Percentiles rank a stretch among this genome's conserved stretches.
These are phyloP conservation scores for Andricus grossulariae DNA, from an alignment of 1,140 invertebrate species.

Conservation along the genomic window DNA sequence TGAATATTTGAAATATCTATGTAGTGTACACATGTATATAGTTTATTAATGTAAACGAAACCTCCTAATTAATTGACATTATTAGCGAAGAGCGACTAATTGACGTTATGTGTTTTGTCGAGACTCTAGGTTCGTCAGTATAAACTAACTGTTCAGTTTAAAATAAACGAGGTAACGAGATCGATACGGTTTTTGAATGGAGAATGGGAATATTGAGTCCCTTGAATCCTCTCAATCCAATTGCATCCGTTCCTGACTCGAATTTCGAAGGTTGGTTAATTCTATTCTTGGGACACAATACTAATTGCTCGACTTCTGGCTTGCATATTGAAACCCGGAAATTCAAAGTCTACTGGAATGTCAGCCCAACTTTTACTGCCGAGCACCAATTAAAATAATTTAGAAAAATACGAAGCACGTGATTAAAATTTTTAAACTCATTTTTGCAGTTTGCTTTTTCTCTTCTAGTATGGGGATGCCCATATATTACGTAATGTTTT, in stretches of 20 bases:
- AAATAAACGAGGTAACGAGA: constrained; percentile 5
- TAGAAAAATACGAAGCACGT: background rate
- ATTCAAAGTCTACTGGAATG: constrained; percentile 23
- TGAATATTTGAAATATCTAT: no score
- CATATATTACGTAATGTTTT: no score
- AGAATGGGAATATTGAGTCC: constrained; percentile 14
- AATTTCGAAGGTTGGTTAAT: constrained; percentile 30
- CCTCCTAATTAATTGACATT: no score
- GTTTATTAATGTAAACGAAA: no score
- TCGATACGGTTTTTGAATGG: constrained; percentile 3
- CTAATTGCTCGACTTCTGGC: constrained; percentile 31
- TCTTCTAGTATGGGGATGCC: background rate
- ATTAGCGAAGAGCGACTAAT: background rate
- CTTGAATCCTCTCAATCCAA: constrained; percentile 27
- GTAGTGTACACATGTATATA: no score
- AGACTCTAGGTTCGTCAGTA: background rate
- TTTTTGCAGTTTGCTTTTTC: background rate
- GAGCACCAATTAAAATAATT: constrained; percentile 1
- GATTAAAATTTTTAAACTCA: background rate
- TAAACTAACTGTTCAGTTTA: background rate
- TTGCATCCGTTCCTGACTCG: constrained; percentile 30
- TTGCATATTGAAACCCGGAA: constrained; percentile 17
- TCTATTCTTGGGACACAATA: constrained; percentile 29
- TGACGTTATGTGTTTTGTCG: background rate
- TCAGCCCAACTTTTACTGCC: constrained; percentile 16